These are phyloP conservation scores for Caenorhabditis remanei DNA, from an alignment of 1,140 invertebrate species.

Conservation along the genomic window DNA sequence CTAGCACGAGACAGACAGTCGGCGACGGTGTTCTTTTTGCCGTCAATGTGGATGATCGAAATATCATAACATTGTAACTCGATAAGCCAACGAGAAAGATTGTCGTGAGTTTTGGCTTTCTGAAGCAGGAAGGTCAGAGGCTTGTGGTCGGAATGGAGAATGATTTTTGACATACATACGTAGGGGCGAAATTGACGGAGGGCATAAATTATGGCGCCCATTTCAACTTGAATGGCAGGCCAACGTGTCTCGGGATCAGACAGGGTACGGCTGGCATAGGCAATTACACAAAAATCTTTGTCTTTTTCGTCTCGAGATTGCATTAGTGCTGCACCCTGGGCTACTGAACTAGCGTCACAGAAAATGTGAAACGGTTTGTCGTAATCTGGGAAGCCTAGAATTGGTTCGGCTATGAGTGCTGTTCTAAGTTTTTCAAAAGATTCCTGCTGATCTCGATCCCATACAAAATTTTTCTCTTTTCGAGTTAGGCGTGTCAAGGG, in stretches of 20 bases:
- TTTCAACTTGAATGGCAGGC: slow-evolving; percentile 42
- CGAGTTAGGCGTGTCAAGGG: slow-evolving; percentile 64
- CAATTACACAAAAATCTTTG: slow-evolving; percentile 16
- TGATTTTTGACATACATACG: background rate
- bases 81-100: background rate
- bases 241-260: slow-evolving; percentile 6
- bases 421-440: slow-evolving; percentile 11
- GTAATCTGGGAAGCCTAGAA: slow-evolving; percentile 51
- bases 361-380: slow-evolving; percentile 47
- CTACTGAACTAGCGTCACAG: slow-evolving; percentile 44
- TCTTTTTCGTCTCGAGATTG: background rate
- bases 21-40: background rate
- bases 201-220: slow-evolving; percentile 43
- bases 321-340: slow-evolving; percentile 39
- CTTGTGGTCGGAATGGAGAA: slow-evolving; percentile 41
- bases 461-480: slow-evolving; percentile 54
- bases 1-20: background rate
- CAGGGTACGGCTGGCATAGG: background rate
- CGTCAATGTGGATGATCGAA: background rate
- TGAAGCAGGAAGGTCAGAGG: background rate
- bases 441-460: background rate
- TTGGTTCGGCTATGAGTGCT: background rate
- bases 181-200: slow-evolving; percentile 12
- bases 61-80: background rate
- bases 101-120: background rate